Evolutionary conservation across 1,140 invertebrate genomes (phyloP).

Genomic region (Tachypleus tridentatus): DNA sequence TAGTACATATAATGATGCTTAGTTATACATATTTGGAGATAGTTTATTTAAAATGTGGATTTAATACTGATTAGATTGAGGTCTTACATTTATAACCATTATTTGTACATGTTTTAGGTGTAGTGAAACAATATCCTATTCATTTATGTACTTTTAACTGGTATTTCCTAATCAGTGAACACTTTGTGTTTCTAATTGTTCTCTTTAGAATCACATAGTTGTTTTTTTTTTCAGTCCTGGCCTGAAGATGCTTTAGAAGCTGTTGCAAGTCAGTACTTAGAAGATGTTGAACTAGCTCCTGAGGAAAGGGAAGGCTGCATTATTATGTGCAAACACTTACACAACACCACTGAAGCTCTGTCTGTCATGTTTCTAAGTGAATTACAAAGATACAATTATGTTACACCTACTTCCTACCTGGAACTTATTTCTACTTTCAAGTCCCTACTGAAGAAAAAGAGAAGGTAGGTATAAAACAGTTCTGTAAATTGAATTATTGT

Average conservation of each 20-base stretch:
- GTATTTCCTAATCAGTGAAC: no score
- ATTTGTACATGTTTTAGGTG: no score
- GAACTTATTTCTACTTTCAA: conserved; percentile 79
- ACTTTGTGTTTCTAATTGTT: no score
- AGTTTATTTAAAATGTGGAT: no score
- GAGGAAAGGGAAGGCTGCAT: conserved; percentile 25
- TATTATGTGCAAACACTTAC: conserved; percentile 18
- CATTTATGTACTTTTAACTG: no score
- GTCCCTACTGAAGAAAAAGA: conserved; percentile 44
- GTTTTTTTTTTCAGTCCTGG: conserved; percentile 53
- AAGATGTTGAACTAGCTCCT: conserved; percentile 47
- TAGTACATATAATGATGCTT: no score
- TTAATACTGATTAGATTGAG: no score
- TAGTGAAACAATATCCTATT: no score
- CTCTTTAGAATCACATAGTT: no score
- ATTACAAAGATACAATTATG: conserved; percentile 42
- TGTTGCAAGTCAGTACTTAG: conserved; percentile 67
- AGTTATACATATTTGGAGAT: no score
- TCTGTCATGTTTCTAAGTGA: conserved; percentile 8
- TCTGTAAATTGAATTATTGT: no score
- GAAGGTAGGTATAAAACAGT: conserved; percentile 51
- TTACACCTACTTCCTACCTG: conserved; percentile 85
- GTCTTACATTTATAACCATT: no score
- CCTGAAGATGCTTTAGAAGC: conserved; percentile 80
- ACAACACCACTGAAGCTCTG: conserved; percentile 8